Evolutionary conservation across 2,888 invertebrate genomes (phyloP).

Genomic region (Drosophila buzzatii): DNA sequence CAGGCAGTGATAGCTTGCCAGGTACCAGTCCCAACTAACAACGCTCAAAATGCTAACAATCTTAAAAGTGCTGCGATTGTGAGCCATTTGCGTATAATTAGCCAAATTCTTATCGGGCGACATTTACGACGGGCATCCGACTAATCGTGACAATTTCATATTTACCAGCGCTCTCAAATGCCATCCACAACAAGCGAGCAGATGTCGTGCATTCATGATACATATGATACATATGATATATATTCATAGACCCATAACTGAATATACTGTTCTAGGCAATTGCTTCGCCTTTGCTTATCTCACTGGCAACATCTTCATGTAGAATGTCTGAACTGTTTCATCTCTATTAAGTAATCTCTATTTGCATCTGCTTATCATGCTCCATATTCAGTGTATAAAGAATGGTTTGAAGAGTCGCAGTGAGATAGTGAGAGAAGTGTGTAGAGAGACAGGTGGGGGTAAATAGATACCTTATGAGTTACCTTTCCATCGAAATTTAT

Average conservation of each 20-base stretch:
- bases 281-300: conserved; percentile 6
- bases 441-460: background rate
- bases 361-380: conserved; percentile 11
- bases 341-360: conserved; percentile 3
- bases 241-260: background rate
- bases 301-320: background rate
- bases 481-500: background rate
- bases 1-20: conserved; percentile 3
- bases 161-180: conserved; percentile 19
- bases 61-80: background rate
- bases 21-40: background rate
- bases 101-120: background rate
- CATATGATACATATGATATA: too few species aligned
- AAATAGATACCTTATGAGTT: background rate
- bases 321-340: background rate
- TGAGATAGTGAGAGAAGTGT: background rate
- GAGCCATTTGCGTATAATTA: conserved; percentile 5
- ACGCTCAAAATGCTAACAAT: background rate
- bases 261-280: background rate
- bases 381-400: background rate
- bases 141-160: conserved; percentile 36
- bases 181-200: background rate
- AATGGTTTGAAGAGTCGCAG: background rate
- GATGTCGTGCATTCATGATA: too few species aligned
- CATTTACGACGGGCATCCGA: background rate